These are phyloP conservation scores for Arenicola marina DNA, from an alignment of 2,888 invertebrate species.

Conservation along the genomic window DNA sequence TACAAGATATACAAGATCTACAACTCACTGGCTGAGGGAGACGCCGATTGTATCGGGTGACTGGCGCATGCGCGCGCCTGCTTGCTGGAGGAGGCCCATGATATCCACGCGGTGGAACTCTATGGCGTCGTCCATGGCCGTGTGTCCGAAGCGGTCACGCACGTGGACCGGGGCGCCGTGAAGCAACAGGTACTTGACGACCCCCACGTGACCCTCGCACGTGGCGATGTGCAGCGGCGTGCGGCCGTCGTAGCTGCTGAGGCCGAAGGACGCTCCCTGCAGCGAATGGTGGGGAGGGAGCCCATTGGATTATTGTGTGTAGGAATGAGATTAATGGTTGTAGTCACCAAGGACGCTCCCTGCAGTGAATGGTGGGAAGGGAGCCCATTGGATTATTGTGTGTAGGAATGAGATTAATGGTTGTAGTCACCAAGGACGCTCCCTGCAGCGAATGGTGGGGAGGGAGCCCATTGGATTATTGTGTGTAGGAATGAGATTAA, in stretches of 20 bases:
- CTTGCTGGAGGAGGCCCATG: conserved; percentile 72
- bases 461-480: too few species aligned
- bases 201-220: conserved; percentile 70
- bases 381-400: too few species aligned
- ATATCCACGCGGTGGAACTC: conserved; percentile 53
- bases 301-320: too few species aligned
- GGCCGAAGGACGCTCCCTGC: conserved; percentile 29
- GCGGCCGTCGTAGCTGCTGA: conserved; percentile 72
- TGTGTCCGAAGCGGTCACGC: conserved; percentile 66
- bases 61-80: conserved; percentile 72
- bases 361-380: too few species aligned
- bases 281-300: not conserved
- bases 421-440: too few species aligned
- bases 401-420: too few species aligned
- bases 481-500: too few species aligned
- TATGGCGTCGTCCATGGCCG: conserved; percentile 71
- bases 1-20: too few species aligned
- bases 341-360: too few species aligned
- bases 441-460: too few species aligned
- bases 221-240: conserved; percentile 83
- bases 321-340: too few species aligned
- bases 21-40: conserved; percentile 66
- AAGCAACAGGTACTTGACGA: conserved; percentile 75
- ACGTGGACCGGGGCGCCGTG: conserved; percentile 83
- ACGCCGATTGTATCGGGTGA: conserved; percentile 69